Evolutionary conservation across 2,888 invertebrate species (phyloP).

Genomic region (Blera fallax): DNA sequence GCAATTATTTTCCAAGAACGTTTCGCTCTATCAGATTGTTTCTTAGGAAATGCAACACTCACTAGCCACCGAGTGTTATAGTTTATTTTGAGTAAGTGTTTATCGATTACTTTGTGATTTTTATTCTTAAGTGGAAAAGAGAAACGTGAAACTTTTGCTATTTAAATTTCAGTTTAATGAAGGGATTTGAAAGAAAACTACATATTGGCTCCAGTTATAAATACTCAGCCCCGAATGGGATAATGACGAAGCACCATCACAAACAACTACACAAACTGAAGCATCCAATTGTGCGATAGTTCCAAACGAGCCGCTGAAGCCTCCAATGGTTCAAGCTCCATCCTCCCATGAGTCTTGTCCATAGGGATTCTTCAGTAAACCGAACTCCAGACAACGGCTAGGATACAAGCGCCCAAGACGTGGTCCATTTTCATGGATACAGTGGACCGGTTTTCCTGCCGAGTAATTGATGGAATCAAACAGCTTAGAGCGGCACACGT

Average conservation of each 20-base stretch:
- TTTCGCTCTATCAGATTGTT: no score
- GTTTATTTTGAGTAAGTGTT: no score
- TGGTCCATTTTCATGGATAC: constrained; percentile 85
- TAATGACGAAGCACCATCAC: constrained; percentile 77
- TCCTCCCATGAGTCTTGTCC: constrained; percentile 76
- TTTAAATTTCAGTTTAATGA: no score
- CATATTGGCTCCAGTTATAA: constrained; percentile 85
- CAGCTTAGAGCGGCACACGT: constrained; percentile 85
- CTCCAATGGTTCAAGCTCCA: constrained; percentile 75
- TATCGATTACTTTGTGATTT: no score
- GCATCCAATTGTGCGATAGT: constrained; percentile 65
- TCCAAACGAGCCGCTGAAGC: constrained; percentile 74
- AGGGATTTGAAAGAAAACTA: no score
- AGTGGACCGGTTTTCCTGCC: constrained; percentile 86
- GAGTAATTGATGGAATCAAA: constrained; percentile 85
- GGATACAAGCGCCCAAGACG: constrained; percentile 74
- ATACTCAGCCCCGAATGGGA: constrained; percentile 83
- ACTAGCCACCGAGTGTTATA: no score
- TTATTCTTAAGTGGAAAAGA: no score
- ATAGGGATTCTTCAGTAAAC: constrained; percentile 75
- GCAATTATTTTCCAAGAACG: no score
- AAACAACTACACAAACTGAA: constrained; percentile 75
- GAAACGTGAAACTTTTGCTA: no score
- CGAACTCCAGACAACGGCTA: constrained; percentile 73
- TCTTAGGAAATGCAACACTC: no score